phyloP scores from a whole-genome alignment of 2,113 vertebrate genomes.

The Herpetotheres cachinnans region DNA sequence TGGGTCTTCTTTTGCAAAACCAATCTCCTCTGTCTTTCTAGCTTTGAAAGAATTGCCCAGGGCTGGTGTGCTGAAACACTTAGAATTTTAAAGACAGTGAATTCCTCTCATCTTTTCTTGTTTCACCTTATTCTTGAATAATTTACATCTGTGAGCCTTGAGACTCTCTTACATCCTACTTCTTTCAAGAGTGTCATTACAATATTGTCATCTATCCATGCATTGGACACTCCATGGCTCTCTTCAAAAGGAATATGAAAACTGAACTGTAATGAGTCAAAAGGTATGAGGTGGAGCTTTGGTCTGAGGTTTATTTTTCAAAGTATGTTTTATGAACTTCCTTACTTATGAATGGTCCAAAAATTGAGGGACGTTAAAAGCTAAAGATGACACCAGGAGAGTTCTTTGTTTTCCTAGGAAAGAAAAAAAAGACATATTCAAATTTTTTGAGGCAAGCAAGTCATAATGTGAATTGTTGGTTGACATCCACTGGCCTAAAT shows the following conservation, averaged over 20 bases:
- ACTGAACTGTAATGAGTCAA: neutral
- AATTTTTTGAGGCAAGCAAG: neutral
- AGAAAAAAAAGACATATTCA: neutral
- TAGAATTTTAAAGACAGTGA: slow-evolving; percentile 35
- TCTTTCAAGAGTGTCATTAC: slow-evolving; percentile 44
- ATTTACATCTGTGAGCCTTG: slow-evolving; percentile 34
- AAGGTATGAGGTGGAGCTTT: neutral
- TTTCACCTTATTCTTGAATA: slow-evolving; percentile 55
- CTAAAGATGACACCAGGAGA: neutral
- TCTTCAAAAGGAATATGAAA: slow-evolving; percentile 33
- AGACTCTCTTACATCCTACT: neutral
- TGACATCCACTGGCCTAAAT: neutral
- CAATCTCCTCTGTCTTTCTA: neutral
- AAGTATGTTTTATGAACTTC: neutral
- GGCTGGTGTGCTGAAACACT: neutral
- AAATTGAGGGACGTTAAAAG: neutral
- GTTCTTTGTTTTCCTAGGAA: neutral
- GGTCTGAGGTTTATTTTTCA: neutral
- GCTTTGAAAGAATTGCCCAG: slow-evolving; percentile 17
- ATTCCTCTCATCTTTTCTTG: slow-evolving; percentile 47
- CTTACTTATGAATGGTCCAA: neutral
- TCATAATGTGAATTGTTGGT: neutral
- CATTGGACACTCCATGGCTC: neutral
- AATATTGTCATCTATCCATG: neutral
- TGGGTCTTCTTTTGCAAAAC: slow-evolving; percentile 22